Evolutionary conservation across 1,140 invertebrate species (phyloP), one percentile per base, ranked within the genome.

Genomic region (Sminthurides bifidus): DNA sequence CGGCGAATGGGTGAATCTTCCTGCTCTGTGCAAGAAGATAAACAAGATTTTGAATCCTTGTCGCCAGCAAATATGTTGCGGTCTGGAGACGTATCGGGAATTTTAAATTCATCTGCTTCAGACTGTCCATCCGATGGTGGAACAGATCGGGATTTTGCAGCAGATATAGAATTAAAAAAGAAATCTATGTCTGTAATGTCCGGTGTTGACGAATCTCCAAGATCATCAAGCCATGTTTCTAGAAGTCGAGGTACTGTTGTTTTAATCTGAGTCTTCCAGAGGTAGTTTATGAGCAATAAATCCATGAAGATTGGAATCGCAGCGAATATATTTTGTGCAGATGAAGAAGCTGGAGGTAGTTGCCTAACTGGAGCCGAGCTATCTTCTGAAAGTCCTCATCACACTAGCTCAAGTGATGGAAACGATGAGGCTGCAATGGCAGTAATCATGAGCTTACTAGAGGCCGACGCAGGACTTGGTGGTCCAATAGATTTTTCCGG

Each of bases 391-490:
- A 61, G 75, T 3, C 69, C 75, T 31, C 71, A 74, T 58, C 65
- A 70, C 14, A 67, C 65, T 33, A 67, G 72, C 5, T 71, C 77
- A 0, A 75, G 75, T 27, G 84, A 88, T 66, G 84, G 83, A 12
- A 89, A 88, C 66, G 86, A 90, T 64, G 87, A 92, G 66, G 87
- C 87, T 19, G 85, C 86, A 1, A 90, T 92, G 85, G 86, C 88
- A 5, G 85, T 92, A 27, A 88, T 93, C 56, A 91, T 93, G 87
- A 89, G 84, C 71, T 74, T 92, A 15, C 72, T 92, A 30, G 87
- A 92, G 72, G 87, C 84, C 2, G 84, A 85, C 70, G 81, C 80
- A 12, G 81, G 81, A 1, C 72, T 83, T 19, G 81, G 81, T 10
- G 81, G 81, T n/a, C 80, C 85, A 1, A 84, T 90, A 12, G 87